Percentiles rank a stretch among this genome's conserved stretches.
phyloP scores from a whole-genome alignment of 1,140 invertebrate species.

The Cherax destructor region DNA sequence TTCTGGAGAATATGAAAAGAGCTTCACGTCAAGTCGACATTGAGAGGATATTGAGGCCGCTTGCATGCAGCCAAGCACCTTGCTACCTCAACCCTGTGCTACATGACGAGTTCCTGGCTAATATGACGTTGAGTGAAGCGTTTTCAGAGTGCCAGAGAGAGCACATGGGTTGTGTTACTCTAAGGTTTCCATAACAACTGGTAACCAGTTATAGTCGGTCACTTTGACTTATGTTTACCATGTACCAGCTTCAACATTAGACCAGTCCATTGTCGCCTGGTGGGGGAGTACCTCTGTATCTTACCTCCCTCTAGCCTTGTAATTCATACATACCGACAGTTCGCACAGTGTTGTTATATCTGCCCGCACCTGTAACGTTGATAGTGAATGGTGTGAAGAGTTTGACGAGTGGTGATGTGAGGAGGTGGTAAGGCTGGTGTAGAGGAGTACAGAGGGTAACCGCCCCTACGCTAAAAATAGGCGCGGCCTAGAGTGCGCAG shows the following conservation, averaged over 20 bases:
- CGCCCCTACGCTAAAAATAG: constrained; percentile 17
- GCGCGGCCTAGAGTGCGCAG: background rate
- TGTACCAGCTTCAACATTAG: background rate
- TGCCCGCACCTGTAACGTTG: too few relatives aligned
- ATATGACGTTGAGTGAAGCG: too few relatives aligned
- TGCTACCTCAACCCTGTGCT: background rate
- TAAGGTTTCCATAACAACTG: background rate
- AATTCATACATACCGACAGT: too few relatives aligned
- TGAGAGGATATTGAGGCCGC: background rate
- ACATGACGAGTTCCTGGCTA: too few relatives aligned
- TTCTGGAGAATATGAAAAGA: too few relatives aligned
- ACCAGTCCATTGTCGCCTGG: background rate
- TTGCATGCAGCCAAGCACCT: background rate
- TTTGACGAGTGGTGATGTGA: background rate
- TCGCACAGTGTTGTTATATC: too few relatives aligned
- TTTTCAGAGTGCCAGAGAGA: background rate
- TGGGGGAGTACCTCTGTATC: background rate
- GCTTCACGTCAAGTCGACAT: too few relatives aligned
- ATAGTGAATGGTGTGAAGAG: background rate
- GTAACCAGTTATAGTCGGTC: background rate
- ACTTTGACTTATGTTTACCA: background rate
- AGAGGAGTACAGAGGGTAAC: constrained; percentile 15
- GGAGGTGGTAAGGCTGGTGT: background rate
- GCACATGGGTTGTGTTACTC: background rate
- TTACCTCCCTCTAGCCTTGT: background rate